phyloP scores from a whole-genome alignment of 64 coral and sea anemone genomes.

The Stichodactyla mertensii region DNA sequence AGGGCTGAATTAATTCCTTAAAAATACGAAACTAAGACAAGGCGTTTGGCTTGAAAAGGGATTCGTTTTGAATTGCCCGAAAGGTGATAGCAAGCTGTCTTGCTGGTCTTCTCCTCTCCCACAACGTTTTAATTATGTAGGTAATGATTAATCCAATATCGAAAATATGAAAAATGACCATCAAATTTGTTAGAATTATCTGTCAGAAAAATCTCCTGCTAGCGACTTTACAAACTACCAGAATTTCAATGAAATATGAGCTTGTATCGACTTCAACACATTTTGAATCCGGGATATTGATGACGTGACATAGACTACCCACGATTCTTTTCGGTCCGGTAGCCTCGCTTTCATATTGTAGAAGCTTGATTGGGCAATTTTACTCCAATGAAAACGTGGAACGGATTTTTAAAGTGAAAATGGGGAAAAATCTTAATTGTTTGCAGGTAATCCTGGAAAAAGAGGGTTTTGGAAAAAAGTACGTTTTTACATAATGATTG shows the following conservation, averaged over 20 bases:
- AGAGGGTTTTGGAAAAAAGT: too few species aligned
- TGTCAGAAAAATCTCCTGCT: neutral
- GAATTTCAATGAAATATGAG: neutral
- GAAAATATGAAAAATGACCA: neutral
- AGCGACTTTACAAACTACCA: neutral
- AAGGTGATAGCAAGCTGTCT: neutral
- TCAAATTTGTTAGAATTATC: neutral
- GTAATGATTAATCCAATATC: neutral
- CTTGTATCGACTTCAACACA: neutral
- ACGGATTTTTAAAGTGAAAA: too few species aligned
- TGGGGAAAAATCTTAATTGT: too few species aligned
- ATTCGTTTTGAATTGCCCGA: neutral
- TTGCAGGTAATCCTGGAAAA: too few species aligned
- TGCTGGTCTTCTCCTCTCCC: neutral
- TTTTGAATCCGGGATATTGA: neutral
- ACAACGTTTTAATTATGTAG: neutral
- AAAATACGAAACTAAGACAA: too few species aligned
- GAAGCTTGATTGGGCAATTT: too few species aligned
- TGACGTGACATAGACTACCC: neutral
- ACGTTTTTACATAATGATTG: too few species aligned
- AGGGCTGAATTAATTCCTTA: too few species aligned
- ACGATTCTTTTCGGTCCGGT: neutral
- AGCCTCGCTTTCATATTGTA: too few species aligned
- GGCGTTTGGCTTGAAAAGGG: too few species aligned
- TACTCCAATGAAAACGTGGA: too few species aligned